phyloP scores from a whole-genome alignment of 1,140 invertebrate species.

The Lutraria rhynchaena region DNA sequence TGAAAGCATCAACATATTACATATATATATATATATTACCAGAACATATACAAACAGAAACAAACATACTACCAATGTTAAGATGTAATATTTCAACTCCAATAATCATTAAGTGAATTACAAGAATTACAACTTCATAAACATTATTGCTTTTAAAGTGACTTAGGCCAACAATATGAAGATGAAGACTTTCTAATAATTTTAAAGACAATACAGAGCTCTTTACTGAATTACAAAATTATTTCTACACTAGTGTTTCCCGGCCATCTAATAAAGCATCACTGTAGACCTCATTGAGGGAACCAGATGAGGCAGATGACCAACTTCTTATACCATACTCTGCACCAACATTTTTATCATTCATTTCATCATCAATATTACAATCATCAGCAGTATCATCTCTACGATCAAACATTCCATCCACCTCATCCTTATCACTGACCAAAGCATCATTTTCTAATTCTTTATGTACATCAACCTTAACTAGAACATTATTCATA shows the following conservation, averaged over 20 bases:
- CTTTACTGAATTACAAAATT: too few relatives aligned
- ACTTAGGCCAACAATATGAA: too few relatives aligned
- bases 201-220: too few relatives aligned
- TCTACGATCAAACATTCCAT: neutral
- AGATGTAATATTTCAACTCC: too few relatives aligned
- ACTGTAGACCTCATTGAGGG: slow-evolving; percentile 1
- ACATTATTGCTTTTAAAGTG: too few relatives aligned
- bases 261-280: neutral
- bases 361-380: neutral
- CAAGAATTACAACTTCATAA: too few relatives aligned
- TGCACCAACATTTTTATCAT: slow-evolving; percentile 13
- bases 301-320: slow-evolving; percentile 39
- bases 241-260: slow-evolving; percentile 26
- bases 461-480: slow-evolving; percentile 17
- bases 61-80: too few relatives aligned
- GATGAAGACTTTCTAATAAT: too few relatives aligned
- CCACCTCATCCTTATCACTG: neutral
- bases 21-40: too few relatives aligned
- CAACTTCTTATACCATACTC: slow-evolving; percentile 13
- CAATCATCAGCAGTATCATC: slow-evolving; percentile 1
- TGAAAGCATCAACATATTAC: too few relatives aligned
- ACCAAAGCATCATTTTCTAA: neutral
- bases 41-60: too few relatives aligned
- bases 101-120: too few relatives aligned
- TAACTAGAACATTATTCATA: neutral